phyloP scores from a whole-genome alignment of 1,140 invertebrate species.

The Harlomillsia oculata region DNA sequence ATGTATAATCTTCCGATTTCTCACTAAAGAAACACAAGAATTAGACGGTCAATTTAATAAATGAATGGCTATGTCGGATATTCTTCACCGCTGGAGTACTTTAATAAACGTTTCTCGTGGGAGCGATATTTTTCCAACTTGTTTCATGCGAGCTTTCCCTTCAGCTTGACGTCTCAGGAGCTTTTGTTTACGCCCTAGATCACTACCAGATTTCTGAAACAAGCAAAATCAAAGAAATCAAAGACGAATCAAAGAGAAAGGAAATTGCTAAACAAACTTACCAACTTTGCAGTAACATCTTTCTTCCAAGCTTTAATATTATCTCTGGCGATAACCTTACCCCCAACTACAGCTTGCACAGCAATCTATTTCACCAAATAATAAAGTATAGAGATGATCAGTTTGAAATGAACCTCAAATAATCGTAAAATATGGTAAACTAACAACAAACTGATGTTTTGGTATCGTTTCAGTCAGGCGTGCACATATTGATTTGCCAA shows the following conservation, averaged over 20 bases:
- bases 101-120: slow-evolving; percentile 90
- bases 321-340: slow-evolving; percentile 75
- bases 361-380: slow-evolving; percentile 48
- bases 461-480: slow-evolving; percentile 83
- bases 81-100: slow-evolving; percentile 76
- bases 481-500: slow-evolving; percentile 59
- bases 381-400: background rate
- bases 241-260: slow-evolving; percentile 28
- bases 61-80: too few species aligned
- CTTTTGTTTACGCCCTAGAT: slow-evolving; percentile 80
- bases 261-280: too few species aligned
- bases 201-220: slow-evolving; percentile 76
- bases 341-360: slow-evolving; percentile 75
- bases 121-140: slow-evolving; percentile 79
- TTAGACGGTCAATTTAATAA: too few species aligned
- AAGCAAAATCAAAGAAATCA: background rate
- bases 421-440: background rate
- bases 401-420: background rate
- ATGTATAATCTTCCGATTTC: too few species aligned
- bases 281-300: slow-evolving; percentile 86
- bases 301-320: slow-evolving; percentile 78
- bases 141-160: slow-evolving; percentile 85
- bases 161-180: slow-evolving; percentile 78
- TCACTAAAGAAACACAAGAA: too few species aligned
- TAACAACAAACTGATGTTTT: slow-evolving; percentile 65